Percentiles rank a stretch among this genome's conserved stretches.
Evolutionary conservation across 2,888 invertebrate genomes (phyloP).

Genomic region (Leptinotarsa haldemani): DNA sequence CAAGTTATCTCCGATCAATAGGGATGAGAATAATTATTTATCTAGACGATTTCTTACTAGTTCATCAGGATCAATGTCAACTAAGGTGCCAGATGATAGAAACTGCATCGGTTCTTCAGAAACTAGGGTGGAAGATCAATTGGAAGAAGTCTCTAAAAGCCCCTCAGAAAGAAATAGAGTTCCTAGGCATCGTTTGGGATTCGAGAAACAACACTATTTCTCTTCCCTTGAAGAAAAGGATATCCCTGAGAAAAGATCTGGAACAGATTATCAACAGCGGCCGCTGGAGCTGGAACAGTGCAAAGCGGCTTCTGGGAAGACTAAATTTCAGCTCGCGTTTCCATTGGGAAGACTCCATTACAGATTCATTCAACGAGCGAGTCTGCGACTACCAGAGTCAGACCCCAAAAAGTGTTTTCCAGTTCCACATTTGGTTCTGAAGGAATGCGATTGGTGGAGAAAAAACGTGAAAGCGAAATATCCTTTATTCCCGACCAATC

Average conservation of each 20-base stretch:
- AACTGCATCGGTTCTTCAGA: constrained; percentile 26
- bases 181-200: constrained; percentile 41
- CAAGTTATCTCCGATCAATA: constrained; percentile 23
- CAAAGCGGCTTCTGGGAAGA: constrained; percentile 24
- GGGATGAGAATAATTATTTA: constrained; percentile 42
- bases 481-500: constrained; percentile 36
- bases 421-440: not conserved
- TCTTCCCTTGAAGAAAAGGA: constrained; percentile 20
- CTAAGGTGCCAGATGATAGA: constrained; percentile 18
- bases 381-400: constrained; percentile 12
- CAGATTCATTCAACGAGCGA: constrained; percentile 20
- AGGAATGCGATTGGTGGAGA: constrained; percentile 24
- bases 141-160: constrained; percentile 32
- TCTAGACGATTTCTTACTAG: constrained; percentile 43
- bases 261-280: constrained; percentile 8
- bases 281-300: not conserved
- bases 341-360: constrained; percentile 30
- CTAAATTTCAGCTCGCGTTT: constrained; percentile 23
- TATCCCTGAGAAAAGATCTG: constrained; percentile 20
- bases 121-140: constrained; percentile 42
- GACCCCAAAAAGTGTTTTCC: not conserved
- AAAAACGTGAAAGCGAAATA: not conserved
- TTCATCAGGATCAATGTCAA: constrained; percentile 24
- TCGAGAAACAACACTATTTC: constrained; percentile 26
- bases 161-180: constrained; percentile 30